Conservation (phyloP, 2,797 vertebrate species). For the Urosaurus nigricauda region DNA sequence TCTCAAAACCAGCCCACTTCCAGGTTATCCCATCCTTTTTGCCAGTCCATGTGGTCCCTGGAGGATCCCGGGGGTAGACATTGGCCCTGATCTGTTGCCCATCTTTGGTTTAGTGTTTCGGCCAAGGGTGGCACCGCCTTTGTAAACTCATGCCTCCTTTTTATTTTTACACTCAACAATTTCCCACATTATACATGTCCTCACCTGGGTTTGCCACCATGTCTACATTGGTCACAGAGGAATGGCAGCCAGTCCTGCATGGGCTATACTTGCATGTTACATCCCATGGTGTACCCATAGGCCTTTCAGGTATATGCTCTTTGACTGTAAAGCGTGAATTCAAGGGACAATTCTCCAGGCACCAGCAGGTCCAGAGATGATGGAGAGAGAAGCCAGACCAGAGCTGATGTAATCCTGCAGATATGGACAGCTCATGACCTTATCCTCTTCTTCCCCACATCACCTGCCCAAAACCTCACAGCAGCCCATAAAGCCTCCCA, state of each 20-base stretch:
- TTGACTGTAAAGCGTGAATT: background rate
- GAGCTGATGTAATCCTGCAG: background rate
- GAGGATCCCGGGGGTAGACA: too few species aligned
- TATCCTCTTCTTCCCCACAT: background rate
- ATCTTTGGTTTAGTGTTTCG: background rate
- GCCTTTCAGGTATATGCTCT: background rate
- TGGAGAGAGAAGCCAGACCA: too few species aligned
- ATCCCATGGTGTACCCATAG: background rate
- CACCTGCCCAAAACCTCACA: background rate
- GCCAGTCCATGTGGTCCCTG: too few species aligned
- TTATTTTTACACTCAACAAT: background rate
- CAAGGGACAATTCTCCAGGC: background rate
- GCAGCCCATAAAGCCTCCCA: background rate
- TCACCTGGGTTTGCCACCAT: background rate
- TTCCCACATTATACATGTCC: background rate
- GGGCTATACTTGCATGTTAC: background rate
- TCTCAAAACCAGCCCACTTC: too few species aligned
- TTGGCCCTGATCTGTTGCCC: too few species aligned
- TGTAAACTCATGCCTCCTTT: background rate
- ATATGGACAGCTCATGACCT: background rate
- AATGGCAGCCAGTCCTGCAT: background rate
- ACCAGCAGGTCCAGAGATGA: background rate
- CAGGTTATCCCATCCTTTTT: too few species aligned
- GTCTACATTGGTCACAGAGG: background rate
- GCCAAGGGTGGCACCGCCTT: background rate